Base-by-base conservation (phyloP, 30 jellyfish, hydroid and myxozoan species). In the Sanderia malayensis region DNA sequence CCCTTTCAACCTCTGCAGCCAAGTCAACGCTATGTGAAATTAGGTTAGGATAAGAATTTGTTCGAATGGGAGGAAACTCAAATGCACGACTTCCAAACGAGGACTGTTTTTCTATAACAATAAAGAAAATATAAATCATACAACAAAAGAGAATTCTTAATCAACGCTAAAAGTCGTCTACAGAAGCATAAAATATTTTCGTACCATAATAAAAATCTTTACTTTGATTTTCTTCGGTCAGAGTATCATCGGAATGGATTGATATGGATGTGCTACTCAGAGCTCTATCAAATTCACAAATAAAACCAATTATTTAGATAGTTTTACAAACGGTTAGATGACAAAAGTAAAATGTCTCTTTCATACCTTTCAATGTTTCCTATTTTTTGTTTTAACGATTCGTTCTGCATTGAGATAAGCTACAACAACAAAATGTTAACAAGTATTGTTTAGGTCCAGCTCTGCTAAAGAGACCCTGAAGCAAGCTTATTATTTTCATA, bases 361-460 rank as follows among this genome's bases (percentile, higher is more conserved):
- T 20, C 34, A 13, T 70, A 87, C 96, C 96, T 64, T 52, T 83
- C 96, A n/a, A 87, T 76, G 63, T 80, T 82, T 2, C 73, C 96
- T 28, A 87, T 76, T 67, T 87, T 87, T 46, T 66, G 84, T 18
- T 61, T 47, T 2, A 87, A 80, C 28, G 78, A 76, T 41, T 87
- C 96, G 55, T 87, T 87, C 26, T 74, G 87, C 70, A 86, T 72
- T 21, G 91, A 72, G 31, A 87, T 53, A 60, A 70, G 52, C 96
- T 87, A 31, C 18, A 44, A 46, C 18, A 70, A 25, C 26, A 45
- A n/a, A n/a, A n/a, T n/a, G n/a, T n/a, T n/a, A n/a, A n/a, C n/a
- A n/a, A n/a, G n/a, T n/a, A n/a, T n/a, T n/a, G n/a, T n/a, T n/a
- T n/a, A n/a, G n/a, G n/a, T n/a, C n/a, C n/a, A n/a, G n/a, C n/a